Base-by-base conservation (phyloP, 2,888 invertebrate genomes). In the Zaprionus bogoriensis region DNA sequence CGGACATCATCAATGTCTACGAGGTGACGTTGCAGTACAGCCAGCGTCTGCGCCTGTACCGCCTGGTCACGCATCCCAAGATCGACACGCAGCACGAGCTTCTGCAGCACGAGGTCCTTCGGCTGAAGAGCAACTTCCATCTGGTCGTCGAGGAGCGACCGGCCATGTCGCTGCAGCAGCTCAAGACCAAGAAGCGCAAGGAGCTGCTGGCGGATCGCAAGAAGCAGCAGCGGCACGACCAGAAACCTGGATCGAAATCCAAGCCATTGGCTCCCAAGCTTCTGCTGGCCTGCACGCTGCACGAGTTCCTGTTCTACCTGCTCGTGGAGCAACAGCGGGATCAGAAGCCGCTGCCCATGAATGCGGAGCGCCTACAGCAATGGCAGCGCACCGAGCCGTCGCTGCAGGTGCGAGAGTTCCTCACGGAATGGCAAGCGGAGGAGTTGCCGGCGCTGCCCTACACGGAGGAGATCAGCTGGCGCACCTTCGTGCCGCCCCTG, bases 401-500 rank as follows among this genome's bases (percentile, higher is more conserved):
- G 1, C 62, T 89, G 23, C 67, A 85, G 12, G 74, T 89, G 1
- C 90, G 90, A 1, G 89, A 91, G 17, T 89, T 92, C 42, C 71
- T 90, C 5, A 78, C 90, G 0, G 91, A 92, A 58, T 88, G 93
- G 74, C 91, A 92, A 3, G 87, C 89, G 0, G 87, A 93, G 41
- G 93, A 93, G 59, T 41, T 59, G 0, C 22, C 45, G 1, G 60
- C 68, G 2, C 27, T 75, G 59, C 52, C 89, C 1, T 91, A 89
- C 30, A 91, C 91, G 3, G 91, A 92, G 48, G 78, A 81, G n/a
- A 90, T 94, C 4, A 92, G 91, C 73, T 96, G 95, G 95, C 94
- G 93, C 87, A 94, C 94, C 90, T 96, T 95, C 86, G 91, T 96
- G 10, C 93, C 94, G 0, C 95, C 95, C 0, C 83, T 96, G 41